phyloP scores from a whole-genome alignment of 1,140 invertebrate genomes.

The Drosophila leontia region DNA sequence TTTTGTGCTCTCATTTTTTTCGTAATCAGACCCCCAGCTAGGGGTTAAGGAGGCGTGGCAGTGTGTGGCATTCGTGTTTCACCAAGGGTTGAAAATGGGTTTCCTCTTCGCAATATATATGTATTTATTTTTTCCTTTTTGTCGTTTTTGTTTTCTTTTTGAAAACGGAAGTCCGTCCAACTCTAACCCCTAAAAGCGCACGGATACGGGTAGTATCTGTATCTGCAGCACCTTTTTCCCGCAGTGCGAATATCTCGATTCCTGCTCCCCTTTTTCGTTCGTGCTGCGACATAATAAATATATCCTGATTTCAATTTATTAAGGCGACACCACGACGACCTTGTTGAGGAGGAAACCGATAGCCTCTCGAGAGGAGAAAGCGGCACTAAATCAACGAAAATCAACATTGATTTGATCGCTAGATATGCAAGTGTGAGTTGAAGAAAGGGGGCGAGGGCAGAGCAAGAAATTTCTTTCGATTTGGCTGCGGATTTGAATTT shows the following conservation, averaged over 20 bases:
- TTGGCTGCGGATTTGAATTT: constrained; percentile 9
- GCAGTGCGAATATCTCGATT: constrained; percentile 15
- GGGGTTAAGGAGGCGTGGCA: constrained; percentile 42
- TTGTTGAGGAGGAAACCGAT: constrained; percentile 62
- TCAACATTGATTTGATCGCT: constrained; percentile 50
- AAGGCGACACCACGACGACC: constrained; percentile 55
- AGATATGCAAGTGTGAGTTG: constrained; percentile 29
- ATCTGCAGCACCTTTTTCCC: constrained; percentile 8
- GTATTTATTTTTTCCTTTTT: constrained; percentile 19
- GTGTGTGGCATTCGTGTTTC: constrained; percentile 20
- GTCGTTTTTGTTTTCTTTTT: constrained; percentile 27
- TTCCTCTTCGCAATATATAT: constrained; percentile 8
- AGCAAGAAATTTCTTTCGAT: constrained; percentile 37
- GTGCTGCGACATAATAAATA: constrained; percentile 67
- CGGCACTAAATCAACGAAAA: constrained; percentile 61
- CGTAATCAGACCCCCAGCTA: not conserved
- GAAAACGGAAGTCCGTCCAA: constrained; percentile 53
- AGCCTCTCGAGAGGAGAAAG: constrained; percentile 57
- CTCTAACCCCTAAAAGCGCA: constrained; percentile 56
- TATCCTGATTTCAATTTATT: constrained; percentile 80
- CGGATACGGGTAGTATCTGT: constrained; percentile 32
- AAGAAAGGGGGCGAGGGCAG: constrained; percentile 13
- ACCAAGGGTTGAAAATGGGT: constrained; percentile 43
- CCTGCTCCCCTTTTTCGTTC: constrained; percentile 13
- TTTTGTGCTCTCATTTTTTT: not conserved